Conservation (phyloP, 2,113 vertebrate species). For the Echinops telfairi region DNA sequence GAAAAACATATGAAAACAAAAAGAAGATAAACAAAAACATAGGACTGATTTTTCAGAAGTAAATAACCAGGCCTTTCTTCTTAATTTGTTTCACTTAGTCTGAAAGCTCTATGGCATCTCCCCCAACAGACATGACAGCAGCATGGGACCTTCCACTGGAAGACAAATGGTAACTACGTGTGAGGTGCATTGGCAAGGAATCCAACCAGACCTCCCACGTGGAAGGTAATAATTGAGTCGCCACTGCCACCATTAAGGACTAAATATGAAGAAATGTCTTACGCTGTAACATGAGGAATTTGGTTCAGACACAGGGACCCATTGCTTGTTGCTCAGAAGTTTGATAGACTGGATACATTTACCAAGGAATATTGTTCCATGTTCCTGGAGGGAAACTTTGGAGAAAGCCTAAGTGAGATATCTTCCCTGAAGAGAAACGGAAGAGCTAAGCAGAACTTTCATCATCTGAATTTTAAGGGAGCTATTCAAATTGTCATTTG, state of each 20-base stretch:
- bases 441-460: conserved; percentile 11
- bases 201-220: background rate
- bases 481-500: conserved; percentile 63
- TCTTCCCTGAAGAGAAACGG: conserved; percentile 32
- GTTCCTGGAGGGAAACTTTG: conserved; percentile 4
- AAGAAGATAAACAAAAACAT: too few relatives aligned
- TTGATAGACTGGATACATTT: background rate
- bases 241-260: background rate
- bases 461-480: conserved; percentile 50
- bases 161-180: background rate
- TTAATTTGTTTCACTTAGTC: background rate
- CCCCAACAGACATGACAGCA: background rate
- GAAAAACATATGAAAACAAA: too few relatives aligned
- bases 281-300: background rate
- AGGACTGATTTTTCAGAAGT: background rate
- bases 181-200: background rate
- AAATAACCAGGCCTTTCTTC: background rate
- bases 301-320: background rate
- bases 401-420: background rate
- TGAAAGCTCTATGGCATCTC: background rate
- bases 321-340: background rate
- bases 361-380: conserved; percentile 8
- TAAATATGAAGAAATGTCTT: background rate
- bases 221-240: background rate
- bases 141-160: background rate